Conservation (phyloP, 2,797 vertebrate species). For the Silurus aristotelis region DNA sequence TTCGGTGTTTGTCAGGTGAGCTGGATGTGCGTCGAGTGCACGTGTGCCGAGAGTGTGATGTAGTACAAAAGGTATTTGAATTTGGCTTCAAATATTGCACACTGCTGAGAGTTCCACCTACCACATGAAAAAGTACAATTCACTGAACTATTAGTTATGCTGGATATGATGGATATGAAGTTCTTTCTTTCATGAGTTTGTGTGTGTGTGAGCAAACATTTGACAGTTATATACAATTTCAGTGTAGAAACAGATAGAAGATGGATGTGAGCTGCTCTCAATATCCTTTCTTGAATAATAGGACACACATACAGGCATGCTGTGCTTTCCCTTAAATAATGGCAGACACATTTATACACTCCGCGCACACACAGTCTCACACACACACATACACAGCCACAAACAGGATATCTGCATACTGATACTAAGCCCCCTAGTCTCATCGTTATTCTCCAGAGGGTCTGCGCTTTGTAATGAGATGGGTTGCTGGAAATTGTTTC, state of each 20-base stretch:
- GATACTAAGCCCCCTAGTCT: slow-evolving; percentile 36
- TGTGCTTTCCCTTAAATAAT: slow-evolving; percentile 40
- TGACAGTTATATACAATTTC: slow-evolving; percentile 13
- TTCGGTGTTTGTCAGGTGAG: slow-evolving; percentile 20
- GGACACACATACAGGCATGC: slow-evolving; percentile 21
- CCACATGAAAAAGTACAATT: slow-evolving; percentile 15
- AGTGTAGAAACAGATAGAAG: neutral
- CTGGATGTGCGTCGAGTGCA: slow-evolving; percentile 1
- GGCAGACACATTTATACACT: slow-evolving; percentile 38
- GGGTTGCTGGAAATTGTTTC: slow-evolving; percentile 52
- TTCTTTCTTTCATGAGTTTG: slow-evolving; percentile 13
- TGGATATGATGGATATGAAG: slow-evolving; percentile 33
- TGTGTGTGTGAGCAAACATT: neutral
- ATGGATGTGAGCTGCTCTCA: slow-evolving; percentile 19
- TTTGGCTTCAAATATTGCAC: slow-evolving; percentile 30
- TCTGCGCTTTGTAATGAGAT: slow-evolving; percentile 50
- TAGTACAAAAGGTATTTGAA: slow-evolving; percentile 30
- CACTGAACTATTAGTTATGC: slow-evolving; percentile 33
- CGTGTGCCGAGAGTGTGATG: slow-evolving; percentile 26
- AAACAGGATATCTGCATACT: slow-evolving; percentile 39
- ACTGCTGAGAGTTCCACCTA: neutral
- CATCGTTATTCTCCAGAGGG: slow-evolving; percentile 44
- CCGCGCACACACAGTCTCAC: slow-evolving; percentile 1
- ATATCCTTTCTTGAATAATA: slow-evolving; percentile 34
- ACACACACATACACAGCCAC: slow-evolving; percentile 22